phyloP scores from a whole-genome alignment of 2,888 invertebrate genomes.

The Patella pellucida region DNA sequence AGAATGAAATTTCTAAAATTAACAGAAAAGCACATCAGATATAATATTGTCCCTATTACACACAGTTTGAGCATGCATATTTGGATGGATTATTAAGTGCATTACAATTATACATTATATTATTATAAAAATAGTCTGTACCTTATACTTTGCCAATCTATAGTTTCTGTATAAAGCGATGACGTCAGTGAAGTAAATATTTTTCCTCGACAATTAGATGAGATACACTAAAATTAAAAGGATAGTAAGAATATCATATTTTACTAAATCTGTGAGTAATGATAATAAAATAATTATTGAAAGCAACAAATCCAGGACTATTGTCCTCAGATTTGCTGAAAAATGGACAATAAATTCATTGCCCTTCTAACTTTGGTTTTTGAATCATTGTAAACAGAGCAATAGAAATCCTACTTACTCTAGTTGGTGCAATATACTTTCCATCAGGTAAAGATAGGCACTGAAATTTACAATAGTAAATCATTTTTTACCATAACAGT shows the following conservation, averaged over 20 bases:
- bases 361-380: background rate
- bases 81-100: too few species aligned
- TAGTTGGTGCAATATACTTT: conserved; percentile 76
- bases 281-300: too few species aligned
- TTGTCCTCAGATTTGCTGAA: too few species aligned
- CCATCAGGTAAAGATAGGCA: conserved; percentile 77
- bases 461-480: conserved; percentile 40
- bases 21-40: too few species aligned
- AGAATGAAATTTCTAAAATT: too few species aligned
- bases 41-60: too few species aligned
- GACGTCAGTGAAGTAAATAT: conserved; percentile 68
- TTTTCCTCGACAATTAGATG: conserved; percentile 64
- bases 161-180: conserved; percentile 79
- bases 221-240: conserved; percentile 67
- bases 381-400: background rate
- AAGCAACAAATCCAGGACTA: too few species aligned
- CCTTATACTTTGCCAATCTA: conserved; percentile 84
- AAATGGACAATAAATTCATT: background rate
- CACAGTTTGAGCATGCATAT: too few species aligned
- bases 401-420: conserved; percentile 49
- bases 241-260: background rate
- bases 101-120: too few species aligned
- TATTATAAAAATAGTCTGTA: conserved; percentile 31
- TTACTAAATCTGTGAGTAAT: too few species aligned
- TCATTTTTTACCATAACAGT: too few species aligned